These are phyloP conservation scores for Drosophila testacea DNA, from an alignment of 2,888 invertebrate species.

Conservation along the genomic window DNA sequence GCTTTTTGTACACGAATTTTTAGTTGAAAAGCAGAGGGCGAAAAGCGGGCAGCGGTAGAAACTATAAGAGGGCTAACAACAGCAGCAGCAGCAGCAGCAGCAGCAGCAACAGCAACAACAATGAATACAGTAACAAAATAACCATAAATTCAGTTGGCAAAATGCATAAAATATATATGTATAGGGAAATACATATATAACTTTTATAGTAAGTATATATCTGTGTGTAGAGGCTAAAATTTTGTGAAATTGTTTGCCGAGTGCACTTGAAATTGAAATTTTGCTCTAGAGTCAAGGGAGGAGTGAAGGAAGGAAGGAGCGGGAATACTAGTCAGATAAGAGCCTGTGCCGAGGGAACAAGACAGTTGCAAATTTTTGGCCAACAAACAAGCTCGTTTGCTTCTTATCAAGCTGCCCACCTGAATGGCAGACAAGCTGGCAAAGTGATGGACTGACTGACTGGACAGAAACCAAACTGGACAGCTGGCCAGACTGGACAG, in stretches of 20 bases:
- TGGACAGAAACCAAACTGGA: constrained; percentile 2
- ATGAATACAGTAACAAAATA: constrained; percentile 34
- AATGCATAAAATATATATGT: constrained; percentile 55
- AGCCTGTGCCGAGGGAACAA: constrained; percentile 43
- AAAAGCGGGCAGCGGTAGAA: constrained; percentile 8
- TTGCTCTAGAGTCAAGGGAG: constrained; percentile 28
- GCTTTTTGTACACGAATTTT: constrained; percentile 76
- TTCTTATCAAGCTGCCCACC: constrained; percentile 66
- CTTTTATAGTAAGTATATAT: constrained; percentile 17
- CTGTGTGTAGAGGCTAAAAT: constrained; percentile 47
- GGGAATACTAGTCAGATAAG: constrained; percentile 40
- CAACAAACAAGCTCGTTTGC: constrained; percentile 73
- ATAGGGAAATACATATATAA: constrained; percentile 22
- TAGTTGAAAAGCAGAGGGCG: constrained; percentile 31
- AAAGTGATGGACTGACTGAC: constrained; percentile 29
- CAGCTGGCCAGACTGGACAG: constrained; percentile 26
- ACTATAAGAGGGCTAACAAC: constrained; percentile 14
- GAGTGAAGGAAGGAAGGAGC: background rate
- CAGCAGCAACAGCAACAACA: constrained; percentile 33
- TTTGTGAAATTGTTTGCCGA: constrained; percentile 71
- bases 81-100: constrained; percentile 6
- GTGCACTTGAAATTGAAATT: constrained; percentile 81
- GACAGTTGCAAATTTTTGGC: constrained; percentile 57
- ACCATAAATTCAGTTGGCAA: constrained; percentile 70
- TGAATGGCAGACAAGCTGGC: constrained; percentile 42